Evolutionary conservation across 2,888 invertebrate genomes (phyloP).

Genomic region (Osmoderma eremita): DNA sequence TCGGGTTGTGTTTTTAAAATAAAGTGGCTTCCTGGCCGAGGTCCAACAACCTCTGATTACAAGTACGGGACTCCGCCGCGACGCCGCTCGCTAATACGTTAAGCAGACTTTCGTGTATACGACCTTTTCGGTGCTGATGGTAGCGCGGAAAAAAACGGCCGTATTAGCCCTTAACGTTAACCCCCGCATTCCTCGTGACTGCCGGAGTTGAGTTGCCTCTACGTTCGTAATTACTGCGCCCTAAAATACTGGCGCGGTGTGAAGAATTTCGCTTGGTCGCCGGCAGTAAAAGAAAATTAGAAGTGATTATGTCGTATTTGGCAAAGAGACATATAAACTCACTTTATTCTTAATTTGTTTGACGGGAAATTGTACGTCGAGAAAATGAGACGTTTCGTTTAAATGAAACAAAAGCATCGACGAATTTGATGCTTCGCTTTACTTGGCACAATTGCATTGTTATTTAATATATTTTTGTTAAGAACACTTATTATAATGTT

Average conservation of each 20-base stretch:
- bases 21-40: constrained; percentile 39
- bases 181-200: background rate
- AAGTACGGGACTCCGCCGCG: constrained; percentile 4
- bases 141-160: background rate
- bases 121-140: background rate
- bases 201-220: background rate
- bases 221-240: constrained; percentile 8
- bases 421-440: background rate
- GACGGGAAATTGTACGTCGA: background rate
- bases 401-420: too few species aligned
- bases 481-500: too few species aligned
- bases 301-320: background rate
- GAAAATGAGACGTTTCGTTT: too few species aligned
- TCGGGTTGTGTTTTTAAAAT: constrained; percentile 35
- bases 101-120: constrained; percentile 1
- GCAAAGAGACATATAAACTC: background rate
- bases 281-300: constrained; percentile 8
- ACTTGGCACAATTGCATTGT: too few species aligned
- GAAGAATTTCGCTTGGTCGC: background rate
- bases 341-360: constrained; percentile 21
- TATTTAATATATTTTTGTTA: too few species aligned
- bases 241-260: constrained; percentile 7
- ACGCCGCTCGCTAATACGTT: constrained; percentile 16
- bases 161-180: constrained; percentile 1
- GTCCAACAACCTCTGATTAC: constrained; percentile 38